These are phyloP conservation scores for Sardina pilchardus DNA, from an alignment of 2,113 vertebrate species.

Conservation along the genomic window DNA sequence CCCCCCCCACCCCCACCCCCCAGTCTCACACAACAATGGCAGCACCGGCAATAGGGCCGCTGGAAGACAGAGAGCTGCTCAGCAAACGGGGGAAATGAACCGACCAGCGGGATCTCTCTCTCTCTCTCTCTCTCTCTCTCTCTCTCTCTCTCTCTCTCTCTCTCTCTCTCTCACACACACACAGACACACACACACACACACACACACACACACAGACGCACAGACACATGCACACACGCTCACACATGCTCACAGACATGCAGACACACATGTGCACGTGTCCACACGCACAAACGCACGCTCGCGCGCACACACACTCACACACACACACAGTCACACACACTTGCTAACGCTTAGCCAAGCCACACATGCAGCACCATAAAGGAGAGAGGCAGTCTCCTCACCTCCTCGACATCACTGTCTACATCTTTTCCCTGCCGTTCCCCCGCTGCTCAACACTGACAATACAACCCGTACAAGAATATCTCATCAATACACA, in stretches of 20 bases:
- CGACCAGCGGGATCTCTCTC: not conserved
- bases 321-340: not conserved
- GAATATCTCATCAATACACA: not conserved
- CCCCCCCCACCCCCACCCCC: not conserved
- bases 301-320: slow-evolving; percentile 3
- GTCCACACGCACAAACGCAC: slow-evolving; percentile 27
- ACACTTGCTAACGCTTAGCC: not conserved
- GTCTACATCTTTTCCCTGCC: not conserved
- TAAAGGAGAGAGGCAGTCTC: not conserved
- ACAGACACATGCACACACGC: slow-evolving; percentile 24
- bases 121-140: not conserved
- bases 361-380: not conserved
- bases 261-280: slow-evolving; percentile 11
- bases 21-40: not conserved
- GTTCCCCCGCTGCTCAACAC: not conserved
- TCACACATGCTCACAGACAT: slow-evolving; percentile 18
- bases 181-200: slow-evolving; percentile 9
- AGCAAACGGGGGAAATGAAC: slow-evolving; percentile 8
- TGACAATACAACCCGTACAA: not conserved
- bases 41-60: not conserved
- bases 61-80: not conserved
- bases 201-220: not conserved
- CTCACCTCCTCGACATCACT: not conserved
- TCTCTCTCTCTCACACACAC: not conserved
- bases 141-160: not conserved